Percentiles rank a stretch among this genome's conserved stretches.
Evolutionary conservation across 2,113 vertebrate species (phyloP).

Genomic region (Parus major): DNA sequence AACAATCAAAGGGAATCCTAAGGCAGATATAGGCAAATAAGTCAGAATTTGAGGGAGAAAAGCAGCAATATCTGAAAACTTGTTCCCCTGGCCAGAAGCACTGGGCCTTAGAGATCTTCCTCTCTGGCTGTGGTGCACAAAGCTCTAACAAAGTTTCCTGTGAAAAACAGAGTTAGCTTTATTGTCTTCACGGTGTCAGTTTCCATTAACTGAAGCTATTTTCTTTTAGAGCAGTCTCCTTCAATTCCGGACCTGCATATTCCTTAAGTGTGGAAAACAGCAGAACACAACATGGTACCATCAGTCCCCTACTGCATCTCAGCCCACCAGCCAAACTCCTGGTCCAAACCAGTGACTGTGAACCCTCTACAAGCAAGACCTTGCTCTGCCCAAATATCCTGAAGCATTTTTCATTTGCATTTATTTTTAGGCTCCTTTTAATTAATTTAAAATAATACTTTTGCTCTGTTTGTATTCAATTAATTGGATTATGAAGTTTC

Average conservation of each 20-base stretch:
- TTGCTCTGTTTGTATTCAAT: neutral
- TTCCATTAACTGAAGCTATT: neutral
- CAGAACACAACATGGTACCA: neutral
- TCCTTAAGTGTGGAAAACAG: neutral
- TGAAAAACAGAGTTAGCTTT: neutral
- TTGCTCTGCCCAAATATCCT: neutral
- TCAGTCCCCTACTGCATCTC: accelerated
- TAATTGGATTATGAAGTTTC: conserved; percentile 2
- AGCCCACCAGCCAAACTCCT: neutral
- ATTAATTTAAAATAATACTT: conserved; percentile 36
- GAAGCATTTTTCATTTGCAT: neutral
- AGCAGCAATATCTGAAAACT: neutral
- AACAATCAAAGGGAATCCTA: neutral
- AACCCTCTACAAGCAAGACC: neutral
- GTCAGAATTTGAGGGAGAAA: neutral
- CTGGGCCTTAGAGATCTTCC: neutral
- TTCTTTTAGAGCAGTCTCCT: neutral
- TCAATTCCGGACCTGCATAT: neutral
- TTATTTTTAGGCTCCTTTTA: neutral
- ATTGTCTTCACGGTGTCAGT: neutral
- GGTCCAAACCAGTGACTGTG: neutral
- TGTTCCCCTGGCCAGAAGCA: neutral
- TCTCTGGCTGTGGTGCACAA: neutral
- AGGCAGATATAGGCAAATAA: neutral
- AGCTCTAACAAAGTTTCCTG: neutral